Evolutionary conservation across 2,797 vertebrate species (phyloP), one percentile per base, ranked within the genome.

Genomic region (Syndactyla subalaris): DNA sequence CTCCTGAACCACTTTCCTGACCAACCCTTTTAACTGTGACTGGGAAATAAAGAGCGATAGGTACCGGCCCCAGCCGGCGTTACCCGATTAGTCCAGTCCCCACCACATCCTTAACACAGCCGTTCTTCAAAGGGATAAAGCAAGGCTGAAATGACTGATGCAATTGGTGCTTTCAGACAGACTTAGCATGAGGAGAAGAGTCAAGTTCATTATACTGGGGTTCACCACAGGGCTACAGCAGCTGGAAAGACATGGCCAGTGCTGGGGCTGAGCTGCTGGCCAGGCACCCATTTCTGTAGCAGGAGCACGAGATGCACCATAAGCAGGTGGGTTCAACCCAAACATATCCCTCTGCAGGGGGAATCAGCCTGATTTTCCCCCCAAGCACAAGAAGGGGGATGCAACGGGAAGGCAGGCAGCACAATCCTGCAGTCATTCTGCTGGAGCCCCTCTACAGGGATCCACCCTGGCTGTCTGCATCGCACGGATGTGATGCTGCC

Each of bases 1-100:
- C 71, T 89, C 41, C 79, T 24, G 17, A 88, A 80, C 38, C 88
- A 76, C 70, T 30, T 78, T 75, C 46, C 92, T 92, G 91, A 84
- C 76, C 79, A 92, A 92, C 70, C 70, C 79, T 78, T 96, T 88
- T 59, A 92, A 88, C 68, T 8, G 85, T 84, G 89, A 67, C 82
- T 30, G 54, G 85, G 79, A 94, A 91, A 94, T 48, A 55, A 63
- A 90, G 66, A 89, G 87, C 3, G 0, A 87, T 6, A 54, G 76
- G 68, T n/a, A 11, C 63, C 65, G 55, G 73, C 83, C 87, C 70
- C 38, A 55, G 90, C 36, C 2, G 0, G 82, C 1, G 0, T 66
- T 78, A 77, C 76, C 87, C 58, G 71, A 55, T 78, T 41, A 89
- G 32, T 71, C 83, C 32, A 9, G 72, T 80, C 75, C 89, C 75